Percentiles rank a stretch among this genome's conserved stretches.
phyloP scores from a whole-genome alignment of 2,113 vertebrate genomes.

The Callithrix jacchus region DNA sequence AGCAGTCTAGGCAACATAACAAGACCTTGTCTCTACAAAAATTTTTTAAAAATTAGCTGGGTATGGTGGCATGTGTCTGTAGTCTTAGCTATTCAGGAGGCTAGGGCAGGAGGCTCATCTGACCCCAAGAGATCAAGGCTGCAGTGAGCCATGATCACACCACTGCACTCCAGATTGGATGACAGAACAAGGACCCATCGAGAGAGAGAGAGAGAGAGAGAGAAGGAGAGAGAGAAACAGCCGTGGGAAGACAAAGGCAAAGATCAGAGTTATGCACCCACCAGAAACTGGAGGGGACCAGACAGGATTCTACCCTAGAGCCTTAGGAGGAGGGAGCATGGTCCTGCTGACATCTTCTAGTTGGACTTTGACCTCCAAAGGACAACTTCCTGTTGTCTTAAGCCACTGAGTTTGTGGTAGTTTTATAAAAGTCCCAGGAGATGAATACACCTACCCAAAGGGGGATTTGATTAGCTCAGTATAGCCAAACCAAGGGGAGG shows the following conservation, averaged over 20 bases:
- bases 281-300: background rate
- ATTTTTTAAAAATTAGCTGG: no score
- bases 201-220: background rate
- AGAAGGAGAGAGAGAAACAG: background rate
- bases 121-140: no score
- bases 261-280: fast-evolving
- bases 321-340: background rate
- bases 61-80: no score
- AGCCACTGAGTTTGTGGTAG: background rate
- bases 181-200: no score
- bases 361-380: background rate
- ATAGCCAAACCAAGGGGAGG: background rate
- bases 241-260: background rate
- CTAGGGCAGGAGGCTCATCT: no score
- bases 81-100: no score
- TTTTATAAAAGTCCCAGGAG: background rate
- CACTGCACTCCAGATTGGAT: no score
- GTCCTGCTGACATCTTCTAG: background rate
- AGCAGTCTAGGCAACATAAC: no score
- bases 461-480: background rate
- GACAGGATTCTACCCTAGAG: background rate
- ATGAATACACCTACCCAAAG: background rate
- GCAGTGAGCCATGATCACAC: no score
- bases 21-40: no score
- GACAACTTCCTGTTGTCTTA: background rate